Base-by-base conservation (phyloP, 2,888 invertebrate species). In the Acrobasis repandana region DNA sequence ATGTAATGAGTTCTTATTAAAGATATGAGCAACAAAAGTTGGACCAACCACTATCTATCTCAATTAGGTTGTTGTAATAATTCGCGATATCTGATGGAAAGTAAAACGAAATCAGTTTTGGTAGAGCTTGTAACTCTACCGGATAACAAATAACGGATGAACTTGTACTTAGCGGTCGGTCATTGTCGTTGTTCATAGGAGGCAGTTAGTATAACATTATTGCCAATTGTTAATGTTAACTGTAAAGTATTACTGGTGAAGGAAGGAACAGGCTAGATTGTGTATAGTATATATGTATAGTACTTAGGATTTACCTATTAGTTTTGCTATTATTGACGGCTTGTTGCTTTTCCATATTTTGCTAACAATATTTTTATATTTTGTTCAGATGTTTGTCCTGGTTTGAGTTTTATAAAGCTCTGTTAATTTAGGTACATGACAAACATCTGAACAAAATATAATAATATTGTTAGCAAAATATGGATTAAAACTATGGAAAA, bases 71-170 rank as follows among this genome's bases (percentile, higher is more conserved):
- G 75, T 16, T 77, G 80, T 82, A 85, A 85, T 83, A 75, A 74
- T 76, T 76, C 70, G 66, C 68, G 71, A 79, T 90, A 90, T 90
- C 88, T 78, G 88, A 89, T 90, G 83, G 89, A 90, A 90, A 90
- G 89, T 86, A 77, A 71, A 77, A 76, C 74, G 72, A 72, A 75
- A 72, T 67, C 74, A 68, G 70, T 72, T 72, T 69, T 71, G 65
- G 67, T 70, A 68, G 69, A 76, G 69, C 73, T 76, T 77, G 73
- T 75, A 78, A 77, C 68, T 62, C 61, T 76, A 72, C 73, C 75
- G 72, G 73, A 75, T 75, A 77, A 79, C 76, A 79, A 80, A 80
- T 75, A 77, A 76, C 75, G 74, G 78, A 79, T 77, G 75, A 70
- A 65, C n/a, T 6, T 14, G 43, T 43, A 14, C 43, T 5, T 3